Conservation (phyloP, 2,888 invertebrate species). For the Scaptodrosophila latifasciaeformis region DNA sequence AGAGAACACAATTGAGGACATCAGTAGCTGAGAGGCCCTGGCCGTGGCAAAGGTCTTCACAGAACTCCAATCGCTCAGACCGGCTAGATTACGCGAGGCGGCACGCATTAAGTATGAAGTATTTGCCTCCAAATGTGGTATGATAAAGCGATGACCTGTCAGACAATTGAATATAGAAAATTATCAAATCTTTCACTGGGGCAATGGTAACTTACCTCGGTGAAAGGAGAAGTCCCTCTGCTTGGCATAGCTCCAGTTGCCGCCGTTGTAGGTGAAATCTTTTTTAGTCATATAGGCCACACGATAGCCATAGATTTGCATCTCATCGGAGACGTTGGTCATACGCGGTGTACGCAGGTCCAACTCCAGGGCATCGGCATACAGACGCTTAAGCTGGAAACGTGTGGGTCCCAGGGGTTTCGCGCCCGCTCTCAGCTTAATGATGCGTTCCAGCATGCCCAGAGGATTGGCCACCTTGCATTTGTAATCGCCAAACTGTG, state of each 20-base stretch:
- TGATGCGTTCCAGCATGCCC: constrained; percentile 76
- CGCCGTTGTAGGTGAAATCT: constrained; percentile 71
- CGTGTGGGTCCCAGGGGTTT: constrained; percentile 77
- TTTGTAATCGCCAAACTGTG: constrained; percentile 77
- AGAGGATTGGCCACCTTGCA: constrained; percentile 77
- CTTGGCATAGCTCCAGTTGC: constrained; percentile 74
- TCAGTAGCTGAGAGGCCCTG: constrained; percentile 29
- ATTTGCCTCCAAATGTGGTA: constrained; percentile 75
- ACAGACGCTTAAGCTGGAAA: constrained; percentile 69
- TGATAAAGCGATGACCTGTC: constrained; percentile 76
- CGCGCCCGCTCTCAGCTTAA: constrained; percentile 76
- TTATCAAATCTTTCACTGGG: neutral
- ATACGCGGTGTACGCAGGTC: constrained; percentile 72
- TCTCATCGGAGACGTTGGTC: constrained; percentile 65
- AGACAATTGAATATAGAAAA: too few relatives aligned
- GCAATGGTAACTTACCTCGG: constrained; percentile 63
- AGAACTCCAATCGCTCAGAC: constrained; percentile 75
- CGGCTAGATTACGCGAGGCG: constrained; percentile 77
- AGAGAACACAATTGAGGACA: neutral
- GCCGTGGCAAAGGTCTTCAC: constrained; percentile 71
- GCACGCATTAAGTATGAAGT: constrained; percentile 77
- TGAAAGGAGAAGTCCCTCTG: constrained; percentile 71
- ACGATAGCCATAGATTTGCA: constrained; percentile 73
- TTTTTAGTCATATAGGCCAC: constrained; percentile 72
- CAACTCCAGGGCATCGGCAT: constrained; percentile 73